Base-by-base conservation (phyloP, 2,113 vertebrate species). In the Miniopterus natalensis region DNA sequence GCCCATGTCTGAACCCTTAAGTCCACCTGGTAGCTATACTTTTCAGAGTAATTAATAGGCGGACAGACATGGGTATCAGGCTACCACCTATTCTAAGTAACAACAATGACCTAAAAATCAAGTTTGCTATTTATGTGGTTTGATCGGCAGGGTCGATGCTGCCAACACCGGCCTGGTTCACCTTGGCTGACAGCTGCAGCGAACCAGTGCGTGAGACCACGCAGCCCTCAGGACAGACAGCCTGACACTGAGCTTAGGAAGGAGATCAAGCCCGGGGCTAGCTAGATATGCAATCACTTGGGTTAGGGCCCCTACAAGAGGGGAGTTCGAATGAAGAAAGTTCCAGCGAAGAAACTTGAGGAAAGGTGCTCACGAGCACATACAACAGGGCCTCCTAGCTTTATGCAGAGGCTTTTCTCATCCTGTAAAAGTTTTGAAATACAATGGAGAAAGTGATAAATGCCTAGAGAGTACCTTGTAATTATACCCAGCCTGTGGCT, bases 91-190 rank as follows among this genome's bases (percentile, higher is more conserved):
- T 73, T 3, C 2, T 59, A 92, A 59, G 45, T 87, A 61, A 51
- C 3, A 61, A 51, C 3, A 27, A 95, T 71, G 20, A 51, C 31
- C 31, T 79, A 70, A 94, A 73, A 90, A 29, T 65, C 57, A 79
- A n/a, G 74, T 31, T 31, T 65, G 36, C 29, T 20, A 0, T 29
- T 79, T 59, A 61, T 11, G 18, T 53, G 59, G 51, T 47, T 73
- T 55, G 20, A 45, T 25, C 27, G 74, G 51, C 0, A 0, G n/a
- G 53, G 61, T 8, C 0, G 0, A 45, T 14, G 25, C 84, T 4
- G 21, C 74, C n/a, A 53, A 53, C 55, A 92, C 36, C 66, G 55
- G 40, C 55, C 88, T 27, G 2, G 0, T 20, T 36, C 51, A 63
- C 59, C 17, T 42, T 18, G 42, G 8, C 47, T 42, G 47, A 59